Base-by-base conservation (phyloP, 2,888 invertebrate genomes). In the Heliothis peltigera region DNA sequence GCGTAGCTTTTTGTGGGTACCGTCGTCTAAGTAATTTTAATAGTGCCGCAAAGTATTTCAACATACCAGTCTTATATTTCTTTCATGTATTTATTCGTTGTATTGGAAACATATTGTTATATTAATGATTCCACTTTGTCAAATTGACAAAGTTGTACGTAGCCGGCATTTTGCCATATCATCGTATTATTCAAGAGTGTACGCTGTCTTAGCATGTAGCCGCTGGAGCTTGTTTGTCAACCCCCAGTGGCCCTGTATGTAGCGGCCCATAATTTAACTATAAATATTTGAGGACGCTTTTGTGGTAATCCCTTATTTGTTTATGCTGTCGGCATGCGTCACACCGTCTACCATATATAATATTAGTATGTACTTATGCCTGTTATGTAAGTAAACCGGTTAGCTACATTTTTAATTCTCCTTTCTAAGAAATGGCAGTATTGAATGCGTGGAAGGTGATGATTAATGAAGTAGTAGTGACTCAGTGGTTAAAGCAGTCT, bases 11-110 rank as follows among this genome's bases (percentile, higher is more conserved):
- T 79, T 76, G 65, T 39, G 39, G 35, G 39, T 55, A 46, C 46
- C 39, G 52, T 12, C 19, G 67, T 51, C 51, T 72, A 70, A 64
- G 70, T 65, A 72, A 69, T 57, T 53, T 64, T 81, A 74, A 76
- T 72, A 68, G 56, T 76, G 39, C 42, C 63, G 42, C 62, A 59
- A 67, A 70, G 70, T 70, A 70, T 68, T 49, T 58, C 17, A 35
- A 66, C 58, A 70, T 73, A 72, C 68, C 63, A 52, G 56, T 73
- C 58, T 62, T 32, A 10, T 56, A 47, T 71, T 63, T 59, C 58
- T 43, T 57, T 21, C 15, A 35, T 52, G 35, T 66, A 18, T 64
- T 57, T 57, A 43, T 35, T 59, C 39, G 35, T 57, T 77, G 28
- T 52, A 56, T 74, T 51, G 42, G 42, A 49, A 61, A 44, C 43